phyloP scores from a whole-genome alignment of 2,113 vertebrate species.

The Melospiza georgiana region DNA sequence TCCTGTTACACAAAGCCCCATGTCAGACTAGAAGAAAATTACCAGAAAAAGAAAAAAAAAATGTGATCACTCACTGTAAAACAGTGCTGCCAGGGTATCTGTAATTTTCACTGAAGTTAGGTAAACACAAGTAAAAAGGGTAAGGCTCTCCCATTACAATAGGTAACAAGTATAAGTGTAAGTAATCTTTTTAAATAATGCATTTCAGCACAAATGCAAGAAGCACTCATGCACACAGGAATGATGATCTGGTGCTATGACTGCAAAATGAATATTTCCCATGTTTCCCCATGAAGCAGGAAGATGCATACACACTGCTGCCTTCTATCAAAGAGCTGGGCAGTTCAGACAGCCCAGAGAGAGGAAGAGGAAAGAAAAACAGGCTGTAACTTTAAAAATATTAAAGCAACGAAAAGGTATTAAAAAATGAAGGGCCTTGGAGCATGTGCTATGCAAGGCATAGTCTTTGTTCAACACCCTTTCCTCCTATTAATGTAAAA shows the following conservation, averaged over 20 bases:
- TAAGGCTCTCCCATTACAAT: neutral
- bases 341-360: neutral
- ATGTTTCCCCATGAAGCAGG: neutral
- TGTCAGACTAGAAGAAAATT: neutral
- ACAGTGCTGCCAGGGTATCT: neutral
- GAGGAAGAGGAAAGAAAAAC: neutral
- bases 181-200: neutral
- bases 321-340: neutral
- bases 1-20: constrained; percentile 1
- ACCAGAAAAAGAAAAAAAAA: neutral
- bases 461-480: neutral
- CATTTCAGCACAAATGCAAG: neutral
- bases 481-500: neutral
- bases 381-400: neutral
- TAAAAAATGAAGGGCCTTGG: neutral
- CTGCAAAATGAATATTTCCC: neutral
- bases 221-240: neutral
- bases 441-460: neutral
- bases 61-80: neutral
- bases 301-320: neutral
- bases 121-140: neutral
- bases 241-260: neutral
- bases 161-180: neutral
- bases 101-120: neutral
- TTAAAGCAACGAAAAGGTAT: neutral